Base-by-base conservation (phyloP, 2,797 vertebrate genomes). In the Amniataba percoides region DNA sequence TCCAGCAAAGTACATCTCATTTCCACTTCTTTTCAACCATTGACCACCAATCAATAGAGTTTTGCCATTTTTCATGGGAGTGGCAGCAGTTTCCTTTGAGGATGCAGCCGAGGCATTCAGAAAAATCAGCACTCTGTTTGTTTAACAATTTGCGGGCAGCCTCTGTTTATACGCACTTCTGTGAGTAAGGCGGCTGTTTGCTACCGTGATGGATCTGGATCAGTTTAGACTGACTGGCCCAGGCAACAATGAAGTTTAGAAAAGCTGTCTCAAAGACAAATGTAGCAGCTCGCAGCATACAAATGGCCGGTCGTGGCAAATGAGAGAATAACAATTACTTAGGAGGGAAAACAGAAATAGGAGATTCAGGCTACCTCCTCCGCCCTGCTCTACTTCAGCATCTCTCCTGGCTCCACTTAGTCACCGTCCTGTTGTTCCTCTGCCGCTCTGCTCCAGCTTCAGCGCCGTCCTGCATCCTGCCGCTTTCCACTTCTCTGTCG, bases 81-180 rank as follows among this genome's bases (percentile, higher is more conserved):
- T 70, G 53, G 60, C 76, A 81, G 74, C 78, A 77, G 34, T 74
- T 88, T 78, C 59, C 68, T 88, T 78, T 87, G 66, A 85, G 55
- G 77, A 56, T 21, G 36, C 69, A 85, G 70, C 76, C 27, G 23
- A 76, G 59, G 67, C 74, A 67, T 80, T 82, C 61, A 71, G 61
- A 79, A 85, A 85, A 88, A 83, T 81, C 78, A 68, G 78, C 72
- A 25, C 55, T 60, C 21, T 80, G 80, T 88, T 90, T 89, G 81
- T 79, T 83, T 85, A 82, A 84, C 61, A 82, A 77, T 84, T 85
- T 85, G 85, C 68, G 87, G 83, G 52, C 64, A 78, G 80, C 63
- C 39, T 64, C 18, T 87, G 87, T 91, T 90, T 88, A 87, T 70
- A 62, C 72, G 59, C 57, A 65, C 45, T 71, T 13, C 25, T 88